Base-by-base conservation (phyloP, 2,888 invertebrate genomes). In the Rhynchonema sp. region DNA sequence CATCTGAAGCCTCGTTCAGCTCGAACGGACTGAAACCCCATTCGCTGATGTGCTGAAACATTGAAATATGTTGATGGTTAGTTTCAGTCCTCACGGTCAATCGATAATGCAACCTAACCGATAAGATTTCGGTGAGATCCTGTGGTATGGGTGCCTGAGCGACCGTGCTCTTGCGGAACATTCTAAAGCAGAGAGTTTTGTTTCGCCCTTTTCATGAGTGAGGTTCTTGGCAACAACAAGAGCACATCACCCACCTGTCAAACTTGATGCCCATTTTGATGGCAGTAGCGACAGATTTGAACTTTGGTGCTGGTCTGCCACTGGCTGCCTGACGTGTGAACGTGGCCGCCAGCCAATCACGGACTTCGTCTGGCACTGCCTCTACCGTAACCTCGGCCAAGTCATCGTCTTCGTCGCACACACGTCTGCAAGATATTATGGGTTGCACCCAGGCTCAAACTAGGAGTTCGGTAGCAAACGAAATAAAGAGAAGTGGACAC, bases 211-310 rank as follows among this genome's bases (percentile, higher is more conserved):
- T 38, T 6, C 38, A 38, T 38, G 6, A 38, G 9, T 38, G 38
- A 38, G 38, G 6, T 6, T 38, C 6, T 38, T 38, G 38, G 38
- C 38, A 17, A 6, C 38, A 38, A 38, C 38, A 38, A 38, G 38
- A 38, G 6, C 38, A 38, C 38, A 38, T 38, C 38, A 49, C 49
- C n/a, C 9, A 49, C 54, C 54, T 73, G 76, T 92, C 92, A 70
- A 92, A 91, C 79, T 92, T 90, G 71, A 92, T 90, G 53, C 92
- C 92, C 23, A 91, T 91, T 25, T 92, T 80, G 72, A 92, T 91
- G 66, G 91, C 92, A 74, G 92, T 89, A 55, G 92, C 92, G 66
- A 94, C 92, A 62, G 88, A 87, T 62, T 89, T 83, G 78, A 91
- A 91, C 77, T 87, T 72, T 17, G 70, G 72, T 54, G 68, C 72